phyloP scores from a whole-genome alignment of 2,888 invertebrate genomes.

The Orthosia gothica region DNA sequence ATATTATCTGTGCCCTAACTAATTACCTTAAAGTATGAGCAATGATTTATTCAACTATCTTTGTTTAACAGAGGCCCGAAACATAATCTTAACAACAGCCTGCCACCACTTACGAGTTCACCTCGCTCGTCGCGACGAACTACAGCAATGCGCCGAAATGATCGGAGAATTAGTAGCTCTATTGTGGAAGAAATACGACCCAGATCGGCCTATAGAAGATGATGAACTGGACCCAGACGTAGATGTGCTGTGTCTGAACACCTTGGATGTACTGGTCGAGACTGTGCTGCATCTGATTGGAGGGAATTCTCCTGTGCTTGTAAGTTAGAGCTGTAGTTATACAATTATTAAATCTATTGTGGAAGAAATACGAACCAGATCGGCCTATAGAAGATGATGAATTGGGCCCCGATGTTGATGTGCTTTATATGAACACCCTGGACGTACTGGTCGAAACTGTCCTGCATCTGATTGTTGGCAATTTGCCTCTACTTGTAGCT shows the following conservation, averaged over 20 bases:
- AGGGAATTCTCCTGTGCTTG: slow-evolving; percentile 94
- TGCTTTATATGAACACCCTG: slow-evolving; percentile 95
- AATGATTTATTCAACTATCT: not conserved
- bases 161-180: slow-evolving; percentile 95
- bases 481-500: slow-evolving; percentile 92
- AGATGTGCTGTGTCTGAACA: slow-evolving; percentile 95
- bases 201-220: slow-evolving; percentile 85
- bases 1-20: too few species aligned
- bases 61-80: slow-evolving; percentile 94
- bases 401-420: slow-evolving; percentile 94
- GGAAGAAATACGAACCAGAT: slow-evolving; percentile 80
- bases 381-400: slow-evolving; percentile 85
- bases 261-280: slow-evolving; percentile 96
- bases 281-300: slow-evolving; percentile 96
- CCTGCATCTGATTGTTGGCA: slow-evolving; percentile 95
- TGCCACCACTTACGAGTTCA: slow-evolving; percentile 97
- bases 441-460: slow-evolving; percentile 97
- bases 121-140: slow-evolving; percentile 95
- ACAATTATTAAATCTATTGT: not conserved
- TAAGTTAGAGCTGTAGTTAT: slow-evolving; percentile 70
- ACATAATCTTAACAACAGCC: slow-evolving; percentile 95
- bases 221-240: slow-evolving; percentile 93
- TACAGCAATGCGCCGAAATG: slow-evolving; percentile 96
- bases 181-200: slow-evolving; percentile 89
- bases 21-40: too few species aligned